A percentile compares a stretch with the other conserved stretches of the same genome.
Conservation (phyloP, 2,888 invertebrate genomes). For the Shargacucullia verbasci region DNA sequence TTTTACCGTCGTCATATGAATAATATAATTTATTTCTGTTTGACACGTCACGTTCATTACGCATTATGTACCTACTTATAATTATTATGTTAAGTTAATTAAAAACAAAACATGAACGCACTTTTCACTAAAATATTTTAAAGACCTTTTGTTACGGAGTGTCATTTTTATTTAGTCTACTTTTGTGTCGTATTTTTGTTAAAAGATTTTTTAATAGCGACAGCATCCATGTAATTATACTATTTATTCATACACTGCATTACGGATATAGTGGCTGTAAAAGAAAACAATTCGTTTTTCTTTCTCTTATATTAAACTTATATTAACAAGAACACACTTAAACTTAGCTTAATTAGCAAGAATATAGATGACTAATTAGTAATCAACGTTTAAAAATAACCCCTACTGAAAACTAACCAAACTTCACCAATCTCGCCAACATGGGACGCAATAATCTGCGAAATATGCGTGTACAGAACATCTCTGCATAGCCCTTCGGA, state of each 20-base stretch:
- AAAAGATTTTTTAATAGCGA: conserved; percentile 22
- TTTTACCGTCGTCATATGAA: neutral
- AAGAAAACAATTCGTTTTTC: neutral
- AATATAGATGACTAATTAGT: too few species aligned
- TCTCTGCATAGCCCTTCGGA: too few species aligned
- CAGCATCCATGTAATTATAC: conserved; percentile 4
- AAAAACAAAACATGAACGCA: neutral
- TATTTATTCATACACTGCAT: conserved; percentile 3
- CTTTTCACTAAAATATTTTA: neutral
- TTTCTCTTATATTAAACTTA: too few species aligned
- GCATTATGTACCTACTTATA: neutral
- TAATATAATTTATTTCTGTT: too few species aligned
- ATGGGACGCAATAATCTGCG: too few species aligned
- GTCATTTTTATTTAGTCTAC: conserved; percentile 27
- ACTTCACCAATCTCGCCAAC: too few species aligned
- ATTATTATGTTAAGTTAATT: neutral
- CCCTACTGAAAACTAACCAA: too few species aligned
- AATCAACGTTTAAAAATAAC: too few species aligned
- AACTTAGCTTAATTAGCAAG: too few species aligned
- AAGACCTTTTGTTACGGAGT: conserved; percentile 13
- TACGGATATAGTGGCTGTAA: conserved; percentile 6
- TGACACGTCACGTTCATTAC: neutral
- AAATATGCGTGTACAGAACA: too few species aligned
- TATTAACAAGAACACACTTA: too few species aligned
- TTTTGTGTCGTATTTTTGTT: conserved; percentile 20